A percentile compares a stretch with the other conserved stretches of the same genome.
phyloP scores from a whole-genome alignment of 2,888 invertebrate genomes.

The Tachystola acroxantha region DNA sequence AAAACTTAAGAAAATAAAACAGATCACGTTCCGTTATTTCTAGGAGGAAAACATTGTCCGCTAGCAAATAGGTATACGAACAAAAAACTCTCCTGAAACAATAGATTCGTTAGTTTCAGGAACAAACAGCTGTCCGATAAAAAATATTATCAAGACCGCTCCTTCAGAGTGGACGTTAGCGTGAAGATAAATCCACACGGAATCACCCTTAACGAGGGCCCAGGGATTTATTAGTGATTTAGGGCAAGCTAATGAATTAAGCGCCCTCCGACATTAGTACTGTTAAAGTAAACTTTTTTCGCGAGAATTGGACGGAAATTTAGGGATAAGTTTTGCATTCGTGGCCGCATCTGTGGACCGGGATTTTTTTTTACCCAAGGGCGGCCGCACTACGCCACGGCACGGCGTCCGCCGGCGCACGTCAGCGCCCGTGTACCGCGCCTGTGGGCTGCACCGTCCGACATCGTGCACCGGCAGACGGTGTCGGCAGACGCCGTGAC shows the following conservation, averaged over 20 bases:
- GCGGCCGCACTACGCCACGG: no score
- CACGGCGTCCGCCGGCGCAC: no score
- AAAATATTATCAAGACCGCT: conserved; percentile 15
- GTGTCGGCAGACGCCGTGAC: no score
- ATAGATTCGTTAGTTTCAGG: not conserved
- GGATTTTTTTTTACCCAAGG: no score
- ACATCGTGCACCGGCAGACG: no score
- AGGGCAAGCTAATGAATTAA: conserved; percentile 54
- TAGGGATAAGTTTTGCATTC: conserved; percentile 12
- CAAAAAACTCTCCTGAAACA: not conserved
- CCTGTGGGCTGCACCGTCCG: no score
- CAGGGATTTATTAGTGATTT: conserved; percentile 52
- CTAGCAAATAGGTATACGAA: no score
- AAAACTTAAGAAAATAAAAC: no score
- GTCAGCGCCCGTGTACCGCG: no score
- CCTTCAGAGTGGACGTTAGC: conserved; percentile 27
- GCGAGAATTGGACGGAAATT: conserved; percentile 18
- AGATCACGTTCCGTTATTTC: no score
- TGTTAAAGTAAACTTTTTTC: conserved; percentile 37
- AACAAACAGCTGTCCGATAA: conserved; percentile 12
- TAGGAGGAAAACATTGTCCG: no score
- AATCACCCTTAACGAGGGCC: conserved; percentile 42
- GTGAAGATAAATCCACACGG: conserved; percentile 41
- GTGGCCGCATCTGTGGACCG: not conserved
- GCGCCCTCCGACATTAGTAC: conserved; percentile 43